Evolutionary conservation across 2,113 vertebrate genomes (phyloP), one percentile per base, ranked within the genome.

Genomic region (Galeopterus variegatus): DNA sequence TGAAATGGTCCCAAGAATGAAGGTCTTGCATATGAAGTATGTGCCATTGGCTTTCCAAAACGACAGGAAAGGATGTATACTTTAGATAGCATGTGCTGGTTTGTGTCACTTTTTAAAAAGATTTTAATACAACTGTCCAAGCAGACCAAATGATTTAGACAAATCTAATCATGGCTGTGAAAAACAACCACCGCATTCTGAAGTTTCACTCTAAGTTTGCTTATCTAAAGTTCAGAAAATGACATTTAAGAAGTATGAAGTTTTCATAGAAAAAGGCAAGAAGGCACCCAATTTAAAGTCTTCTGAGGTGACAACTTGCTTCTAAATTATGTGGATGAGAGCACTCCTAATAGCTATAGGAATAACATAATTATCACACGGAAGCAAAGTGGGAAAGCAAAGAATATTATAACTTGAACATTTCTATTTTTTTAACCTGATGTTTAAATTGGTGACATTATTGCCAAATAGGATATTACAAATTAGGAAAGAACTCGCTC

Each of bases 81-180:
- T 98, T 98, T 98, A 98, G 97, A 98, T 98, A 97, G 97, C 80
- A 72, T 50, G 98, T 90, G 98, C 99, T 99, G 98, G 98, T 98
- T 99, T 98, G 97, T 97, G 85, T 99, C 98, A 95, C 95, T 98
- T 85, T 92, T 81, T 93, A 92, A 88, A 97, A 97, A 95, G 94
- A 97, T 98, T 98, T 97, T 97, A 97, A 98, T 97, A 97, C 96
- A 97, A 88, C 95, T 94, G 85, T 97, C 93, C 89, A 90, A 98
- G 85, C 97, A 85, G 89, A 93, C 92, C 83, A 90, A 76, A 62
- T 94, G 80, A 92, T 95, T 96, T 97, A 81, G 89, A 93, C 94
- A 93, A 96, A 96, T 83, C 48, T 90, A 93, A 94, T 85, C 94
- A 73, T 26, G 56, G 82, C 36, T 81, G 52, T 95, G 88, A 95